These are phyloP conservation scores for Hemibagrus wyckioides DNA, from an alignment of 2,113 vertebrate genomes.

Conservation along the genomic window DNA sequence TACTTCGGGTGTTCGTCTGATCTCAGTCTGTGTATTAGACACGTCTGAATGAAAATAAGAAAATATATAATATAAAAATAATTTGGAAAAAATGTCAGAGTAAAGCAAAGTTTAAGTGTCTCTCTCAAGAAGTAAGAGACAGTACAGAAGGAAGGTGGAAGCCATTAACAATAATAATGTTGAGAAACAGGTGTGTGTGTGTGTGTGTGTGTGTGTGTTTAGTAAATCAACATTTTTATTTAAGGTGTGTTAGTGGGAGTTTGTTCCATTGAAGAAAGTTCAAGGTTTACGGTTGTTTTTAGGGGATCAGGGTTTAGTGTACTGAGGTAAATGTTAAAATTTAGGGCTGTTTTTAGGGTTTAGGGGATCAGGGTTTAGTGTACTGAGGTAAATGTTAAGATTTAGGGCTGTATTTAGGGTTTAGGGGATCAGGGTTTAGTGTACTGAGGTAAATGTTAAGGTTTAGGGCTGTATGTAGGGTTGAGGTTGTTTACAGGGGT, in stretches of 20 bases:
- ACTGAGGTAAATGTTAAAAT: neutral
- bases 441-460: neutral
- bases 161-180: neutral
- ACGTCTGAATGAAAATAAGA: too few species aligned
- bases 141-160: neutral
- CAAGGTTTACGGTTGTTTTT: neutral
- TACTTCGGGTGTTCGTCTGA: neutral
- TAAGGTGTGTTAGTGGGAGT: neutral
- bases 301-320: neutral
- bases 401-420: neutral
- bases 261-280: neutral
- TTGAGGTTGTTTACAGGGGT: neutral
- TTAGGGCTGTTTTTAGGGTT: neutral
- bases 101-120: neutral
- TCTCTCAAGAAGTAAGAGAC: neutral
- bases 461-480: neutral
- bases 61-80: too few species aligned
- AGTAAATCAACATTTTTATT: neutral
- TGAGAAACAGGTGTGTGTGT: neutral
- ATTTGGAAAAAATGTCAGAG: neutral
- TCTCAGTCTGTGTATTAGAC: neutral
- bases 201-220: conserved; percentile 1
- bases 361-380: neutral
- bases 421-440: neutral
- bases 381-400: neutral